These are phyloP conservation scores for Microdon myrmicae DNA, from an alignment of 2,888 invertebrate species.

Conservation along the genomic window DNA sequence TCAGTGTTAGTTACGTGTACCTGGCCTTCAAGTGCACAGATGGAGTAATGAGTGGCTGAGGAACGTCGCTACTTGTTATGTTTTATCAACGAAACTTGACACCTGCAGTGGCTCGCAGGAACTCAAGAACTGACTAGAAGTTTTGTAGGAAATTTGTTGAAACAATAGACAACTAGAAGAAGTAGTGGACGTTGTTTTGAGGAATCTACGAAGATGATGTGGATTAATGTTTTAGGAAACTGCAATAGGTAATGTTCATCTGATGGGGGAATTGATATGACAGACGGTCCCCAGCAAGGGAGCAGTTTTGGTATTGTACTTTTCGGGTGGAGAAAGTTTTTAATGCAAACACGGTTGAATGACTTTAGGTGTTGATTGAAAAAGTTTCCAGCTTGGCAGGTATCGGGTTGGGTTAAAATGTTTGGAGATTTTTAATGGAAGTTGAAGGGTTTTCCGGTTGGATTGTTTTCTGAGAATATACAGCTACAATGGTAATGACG, in stretches of 20 bases:
- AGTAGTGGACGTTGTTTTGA: conserved; percentile 9
- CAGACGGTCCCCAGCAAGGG: background rate
- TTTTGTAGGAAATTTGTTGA: conserved; percentile 3
- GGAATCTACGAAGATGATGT: conserved; percentile 9
- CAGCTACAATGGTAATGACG: too few relatives aligned
- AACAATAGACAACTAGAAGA: conserved; percentile 12
- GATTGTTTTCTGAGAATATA: too few relatives aligned
- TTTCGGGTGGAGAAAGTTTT: background rate
- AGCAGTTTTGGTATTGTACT: background rate
- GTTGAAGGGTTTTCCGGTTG: too few relatives aligned
- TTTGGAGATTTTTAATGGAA: conserved; percentile 1
- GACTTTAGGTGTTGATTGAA: conserved; percentile 42
- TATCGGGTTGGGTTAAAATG: background rate
- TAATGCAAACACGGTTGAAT: conserved; percentile 14
- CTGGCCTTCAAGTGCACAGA: conserved; percentile 20
- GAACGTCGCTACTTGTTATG: conserved; percentile 17
- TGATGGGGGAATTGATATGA: background rate
- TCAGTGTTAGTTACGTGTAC: conserved; percentile 14
- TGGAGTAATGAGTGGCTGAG: conserved; percentile 20
- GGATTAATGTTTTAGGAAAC: too few relatives aligned
- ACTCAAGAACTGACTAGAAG: conserved; percentile 1
- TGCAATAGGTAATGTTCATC: background rate
- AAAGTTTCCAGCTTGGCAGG: conserved; percentile 18
- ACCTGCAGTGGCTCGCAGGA: conserved; percentile 17
- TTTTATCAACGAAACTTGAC: conserved; percentile 25